These are phyloP conservation scores for Drosophila paucipuncta DNA, from an alignment of 2,888 invertebrate species.

Conservation along the genomic window DNA sequence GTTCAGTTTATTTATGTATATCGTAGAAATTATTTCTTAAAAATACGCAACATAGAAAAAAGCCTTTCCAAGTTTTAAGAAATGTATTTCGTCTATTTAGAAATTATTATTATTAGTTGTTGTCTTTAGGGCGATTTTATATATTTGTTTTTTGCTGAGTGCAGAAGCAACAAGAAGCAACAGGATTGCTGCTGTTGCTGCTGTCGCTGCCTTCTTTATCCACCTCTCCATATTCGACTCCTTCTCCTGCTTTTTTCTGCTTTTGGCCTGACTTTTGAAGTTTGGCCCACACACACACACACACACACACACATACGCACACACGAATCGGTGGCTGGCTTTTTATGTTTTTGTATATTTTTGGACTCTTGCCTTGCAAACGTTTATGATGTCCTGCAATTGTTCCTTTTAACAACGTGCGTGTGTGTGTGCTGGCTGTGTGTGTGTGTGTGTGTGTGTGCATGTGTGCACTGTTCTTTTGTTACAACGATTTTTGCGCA, in stretches of 20 bases:
- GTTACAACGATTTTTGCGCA: constrained; percentile 80
- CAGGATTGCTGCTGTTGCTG: constrained; percentile 51
- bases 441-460: constrained; percentile 21
- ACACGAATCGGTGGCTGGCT: constrained; percentile 13
- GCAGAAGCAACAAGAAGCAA: constrained; percentile 56
- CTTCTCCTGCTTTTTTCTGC: constrained; percentile 33
- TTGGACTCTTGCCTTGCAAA: constrained; percentile 49
- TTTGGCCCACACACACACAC: constrained; percentile 13
- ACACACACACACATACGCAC: neutral
- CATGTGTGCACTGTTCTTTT: constrained; percentile 72
- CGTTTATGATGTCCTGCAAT: constrained; percentile 80
- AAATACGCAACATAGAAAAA: no score
- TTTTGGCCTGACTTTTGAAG: constrained; percentile 62
- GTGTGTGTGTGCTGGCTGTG: constrained; percentile 13
- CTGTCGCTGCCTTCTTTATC: constrained; percentile 6
- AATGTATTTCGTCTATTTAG: neutral
- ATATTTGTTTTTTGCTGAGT: neutral
- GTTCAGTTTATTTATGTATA: neutral
- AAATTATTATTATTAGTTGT: neutral
- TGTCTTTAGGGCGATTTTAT: neutral
- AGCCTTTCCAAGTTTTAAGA: no score
- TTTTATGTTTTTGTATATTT: constrained; percentile 17
- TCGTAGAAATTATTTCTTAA: no score
- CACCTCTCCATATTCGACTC: neutral
- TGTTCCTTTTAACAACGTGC: constrained; percentile 70